Evolutionary conservation across 2,888 invertebrate genomes (phyloP).

Genomic region (Empis livida): DNA sequence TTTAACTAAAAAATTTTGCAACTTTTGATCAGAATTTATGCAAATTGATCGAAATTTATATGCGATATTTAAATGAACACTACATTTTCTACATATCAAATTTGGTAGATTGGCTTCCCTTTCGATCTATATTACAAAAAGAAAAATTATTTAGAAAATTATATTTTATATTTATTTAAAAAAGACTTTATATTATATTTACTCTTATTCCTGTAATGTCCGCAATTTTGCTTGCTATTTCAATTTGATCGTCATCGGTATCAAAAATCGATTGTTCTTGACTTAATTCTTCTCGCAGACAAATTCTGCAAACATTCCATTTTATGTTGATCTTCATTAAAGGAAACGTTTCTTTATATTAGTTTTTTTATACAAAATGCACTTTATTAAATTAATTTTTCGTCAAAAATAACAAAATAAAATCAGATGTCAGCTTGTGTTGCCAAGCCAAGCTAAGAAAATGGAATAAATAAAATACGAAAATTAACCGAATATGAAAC

Average conservation of each 20-base stretch:
- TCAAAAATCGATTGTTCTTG: conserved; percentile 24
- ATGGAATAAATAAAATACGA: not conserved
- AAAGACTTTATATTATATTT: conserved; percentile 6
- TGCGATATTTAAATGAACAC: conserved; percentile 1
- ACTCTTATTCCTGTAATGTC: conserved; percentile 27
- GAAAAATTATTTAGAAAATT: not conserved
- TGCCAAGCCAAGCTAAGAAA: conserved; percentile 1
- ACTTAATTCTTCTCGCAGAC: conserved; percentile 7
- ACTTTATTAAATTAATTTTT: no score
- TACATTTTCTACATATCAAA: conserved; percentile 3
- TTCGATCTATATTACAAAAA: not conserved
- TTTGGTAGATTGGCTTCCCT: not conserved
- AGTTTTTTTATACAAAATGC: no score
- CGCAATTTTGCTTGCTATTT: conserved; percentile 25
- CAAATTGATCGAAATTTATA: conserved; percentile 6
- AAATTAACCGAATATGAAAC: no score
- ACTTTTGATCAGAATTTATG: conserved; percentile 2
- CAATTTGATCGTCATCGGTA: conserved; percentile 11
- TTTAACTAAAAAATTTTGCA: conserved; percentile 3
- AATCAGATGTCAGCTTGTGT: not conserved
- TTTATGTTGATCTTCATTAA: not conserved
- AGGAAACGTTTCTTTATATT: not conserved
- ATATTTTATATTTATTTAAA: not conserved
- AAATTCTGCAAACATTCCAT: conserved; percentile 6
- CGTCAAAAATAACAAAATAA: no score